A percentile compares a stretch with the other conserved stretches of the same genome.
Conservation (phyloP, 1,140 invertebrate species). For the Lepidurus couesii region DNA sequence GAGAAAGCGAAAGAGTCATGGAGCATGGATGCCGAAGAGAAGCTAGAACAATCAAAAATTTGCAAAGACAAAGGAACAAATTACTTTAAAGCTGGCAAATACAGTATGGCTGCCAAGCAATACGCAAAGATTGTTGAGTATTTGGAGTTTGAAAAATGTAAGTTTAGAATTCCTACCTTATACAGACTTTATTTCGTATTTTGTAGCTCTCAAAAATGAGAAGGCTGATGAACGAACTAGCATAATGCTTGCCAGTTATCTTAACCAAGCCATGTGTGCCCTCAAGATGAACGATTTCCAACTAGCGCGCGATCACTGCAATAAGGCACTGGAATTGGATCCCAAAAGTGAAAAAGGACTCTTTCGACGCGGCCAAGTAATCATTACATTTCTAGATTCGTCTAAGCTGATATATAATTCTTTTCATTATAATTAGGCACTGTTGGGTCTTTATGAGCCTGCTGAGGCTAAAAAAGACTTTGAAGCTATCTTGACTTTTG, state of each 20-base stretch:
- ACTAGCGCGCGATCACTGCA: constrained; percentile 63
- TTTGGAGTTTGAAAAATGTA: constrained; percentile 50
- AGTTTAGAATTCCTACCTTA: constrained; percentile 39
- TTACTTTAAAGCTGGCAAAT: constrained; percentile 79
- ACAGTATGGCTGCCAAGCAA: constrained; percentile 73
- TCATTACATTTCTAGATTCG: not conserved
- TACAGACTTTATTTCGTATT: constrained; percentile 33
- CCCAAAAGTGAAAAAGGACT: constrained; percentile 79
- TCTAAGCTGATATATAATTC: not conserved
- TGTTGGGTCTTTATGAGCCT: constrained; percentile 67
- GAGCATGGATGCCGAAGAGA: constrained; percentile 70
- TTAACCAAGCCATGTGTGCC: constrained; percentile 81
- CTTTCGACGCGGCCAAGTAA: constrained; percentile 75
- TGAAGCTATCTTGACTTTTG: constrained; percentile 59
- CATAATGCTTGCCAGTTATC: constrained; percentile 63
- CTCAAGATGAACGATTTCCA: constrained; percentile 70
- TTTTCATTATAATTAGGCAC: constrained; percentile 51
- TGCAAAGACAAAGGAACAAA: constrained; percentile 86
- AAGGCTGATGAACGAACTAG: constrained; percentile 53
- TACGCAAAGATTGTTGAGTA: constrained; percentile 68
- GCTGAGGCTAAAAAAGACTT: constrained; percentile 75
- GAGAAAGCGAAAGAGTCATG: constrained; percentile 76
- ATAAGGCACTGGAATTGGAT: constrained; percentile 68
- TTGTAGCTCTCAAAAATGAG: constrained; percentile 46
- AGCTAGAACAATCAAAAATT: constrained; percentile 70